A percentile compares a stretch with the other conserved stretches of the same genome.
Evolutionary conservation across 2,113 vertebrate genomes (phyloP).

Genomic region (Elachura formosa): DNA sequence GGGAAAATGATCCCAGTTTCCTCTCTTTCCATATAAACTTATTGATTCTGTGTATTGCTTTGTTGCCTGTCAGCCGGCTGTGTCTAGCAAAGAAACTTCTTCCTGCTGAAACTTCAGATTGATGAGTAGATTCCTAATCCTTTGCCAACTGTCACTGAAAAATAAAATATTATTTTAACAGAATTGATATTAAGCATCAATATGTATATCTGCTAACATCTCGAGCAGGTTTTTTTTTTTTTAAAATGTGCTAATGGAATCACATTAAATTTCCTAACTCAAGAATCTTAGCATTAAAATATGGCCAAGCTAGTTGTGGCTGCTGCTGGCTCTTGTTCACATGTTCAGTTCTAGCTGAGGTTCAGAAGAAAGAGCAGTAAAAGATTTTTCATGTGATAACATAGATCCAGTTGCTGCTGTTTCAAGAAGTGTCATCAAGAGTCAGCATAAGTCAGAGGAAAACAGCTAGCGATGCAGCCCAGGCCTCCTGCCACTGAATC

Average conservation of each 20-base stretch:
- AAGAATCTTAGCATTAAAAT: fast-evolving
- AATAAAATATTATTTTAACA: background rate
- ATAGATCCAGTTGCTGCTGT: background rate
- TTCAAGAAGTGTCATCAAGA: background rate
- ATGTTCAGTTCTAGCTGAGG: background rate
- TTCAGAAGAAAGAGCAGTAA: background rate
- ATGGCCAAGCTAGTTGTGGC: background rate
- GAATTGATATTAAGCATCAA: background rate
- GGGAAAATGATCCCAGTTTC: background rate
- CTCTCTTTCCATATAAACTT: background rate
- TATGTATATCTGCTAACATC: background rate
- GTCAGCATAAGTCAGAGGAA: background rate
- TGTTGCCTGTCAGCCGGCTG: background rate
- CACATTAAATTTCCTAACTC: background rate
- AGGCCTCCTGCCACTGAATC: background rate
- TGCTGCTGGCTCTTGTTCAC: background rate
- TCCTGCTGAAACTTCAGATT: background rate
- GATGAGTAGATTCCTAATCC: background rate
- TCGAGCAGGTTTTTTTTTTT: background rate
- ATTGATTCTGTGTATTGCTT: background rate
- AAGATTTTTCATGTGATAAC: background rate
- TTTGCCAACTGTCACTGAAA: background rate
- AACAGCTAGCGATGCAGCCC: background rate
- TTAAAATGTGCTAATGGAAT: background rate
- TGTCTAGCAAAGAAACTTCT: background rate